Base-by-base conservation (phyloP, 2,113 vertebrate genomes). In the Sisor rabdophorus region DNA sequence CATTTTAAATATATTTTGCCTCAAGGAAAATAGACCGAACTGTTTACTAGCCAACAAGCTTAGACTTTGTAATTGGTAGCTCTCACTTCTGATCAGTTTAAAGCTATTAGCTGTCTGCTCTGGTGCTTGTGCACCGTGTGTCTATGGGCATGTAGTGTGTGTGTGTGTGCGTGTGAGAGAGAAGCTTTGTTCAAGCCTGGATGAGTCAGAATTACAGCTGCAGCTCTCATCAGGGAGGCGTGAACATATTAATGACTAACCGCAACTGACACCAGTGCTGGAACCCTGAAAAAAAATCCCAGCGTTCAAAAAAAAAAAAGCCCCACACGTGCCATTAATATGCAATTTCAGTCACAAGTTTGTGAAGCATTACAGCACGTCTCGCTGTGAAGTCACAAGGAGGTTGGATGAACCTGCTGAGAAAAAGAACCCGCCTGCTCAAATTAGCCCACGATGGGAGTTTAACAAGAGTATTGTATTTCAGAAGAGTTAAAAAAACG, bases 221-320 rank as follows among this genome's bases (percentile, higher is more conserved):
- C 56, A 67, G 17, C 63, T 74, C 69, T 74, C 17, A 52, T 54
- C 77, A 80, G 81, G 76, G 82, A 68, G 54, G 65, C 68, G 58
- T 76, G 73, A 68, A 73, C 80, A 76, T 76, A 83, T 89, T 83
- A 87, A 85, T 85, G 84, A 87, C 83, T 81, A 84, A 83, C 77
- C 28, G 71, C 71, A 77, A 69, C 71, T 67, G 79, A 83, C 83
- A 77, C 75, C 73, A 71, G 79, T 70, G 30, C 32, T 64, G 48
- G 48, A 82, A 76, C 56, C 73, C 75, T 79, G 70, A 36, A 81
- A 76, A 81, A 76, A 76, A 81, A 36, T 36, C 55, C 61, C 36
- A 59, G 22, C 71, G 68, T 77, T 78, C 32, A 36, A 36, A 36
- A 80, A 84, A 84, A 79, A 36, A 36, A 80, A 84, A 84, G 78